Evolutionary conservation across 2,797 vertebrate genomes (phyloP).

Genomic region (Aulostomus chinensis): DNA sequence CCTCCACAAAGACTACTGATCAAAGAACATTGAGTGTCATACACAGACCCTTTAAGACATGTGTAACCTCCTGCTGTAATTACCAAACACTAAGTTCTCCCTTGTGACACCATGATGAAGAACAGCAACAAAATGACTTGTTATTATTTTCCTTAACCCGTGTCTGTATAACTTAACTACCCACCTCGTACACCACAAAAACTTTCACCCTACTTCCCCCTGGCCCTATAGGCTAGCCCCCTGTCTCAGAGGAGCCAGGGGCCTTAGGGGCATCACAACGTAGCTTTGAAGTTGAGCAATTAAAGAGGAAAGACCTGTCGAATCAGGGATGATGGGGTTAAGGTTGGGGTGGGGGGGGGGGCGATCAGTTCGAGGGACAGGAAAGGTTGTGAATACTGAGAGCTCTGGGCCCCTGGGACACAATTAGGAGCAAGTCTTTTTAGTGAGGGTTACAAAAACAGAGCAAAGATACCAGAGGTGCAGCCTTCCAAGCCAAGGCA

Average conservation of each 20-base stretch:
- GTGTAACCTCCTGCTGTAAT: conserved; percentile 34
- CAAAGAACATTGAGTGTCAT: conserved; percentile 20
- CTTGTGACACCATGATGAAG: conserved; percentile 22
- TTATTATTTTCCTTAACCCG: conserved; percentile 47
- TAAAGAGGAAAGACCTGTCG: conserved; percentile 76
- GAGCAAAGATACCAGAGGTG: conserved; percentile 52
- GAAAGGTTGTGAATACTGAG: conserved; percentile 69
- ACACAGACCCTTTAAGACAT: conserved; percentile 23
- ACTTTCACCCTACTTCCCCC: conserved; percentile 55
- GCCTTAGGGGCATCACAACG: conserved; percentile 58
- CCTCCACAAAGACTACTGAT: conserved; percentile 30
- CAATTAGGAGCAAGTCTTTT: conserved; percentile 74
- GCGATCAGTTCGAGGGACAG: conserved; percentile 68
- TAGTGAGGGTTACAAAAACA: conserved; percentile 76
- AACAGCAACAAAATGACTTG: conserved; percentile 45
- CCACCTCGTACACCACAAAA: conserved; percentile 12
- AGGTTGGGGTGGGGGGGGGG: conserved; percentile 42
- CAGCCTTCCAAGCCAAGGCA: conserved; percentile 66
- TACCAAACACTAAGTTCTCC: conserved; percentile 25
- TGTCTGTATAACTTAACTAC: conserved; percentile 30
- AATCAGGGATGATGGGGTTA: conserved; percentile 63
- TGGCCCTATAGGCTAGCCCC: conserved; percentile 52
- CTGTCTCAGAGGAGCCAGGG: conserved; percentile 49
- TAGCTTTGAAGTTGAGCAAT: conserved; percentile 75
- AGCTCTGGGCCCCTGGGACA: conserved; percentile 63